Percentiles rank a stretch among this genome's conserved stretches.
phyloP scores from a whole-genome alignment of 2,113 vertebrate species.

The Gallinago media region DNA sequence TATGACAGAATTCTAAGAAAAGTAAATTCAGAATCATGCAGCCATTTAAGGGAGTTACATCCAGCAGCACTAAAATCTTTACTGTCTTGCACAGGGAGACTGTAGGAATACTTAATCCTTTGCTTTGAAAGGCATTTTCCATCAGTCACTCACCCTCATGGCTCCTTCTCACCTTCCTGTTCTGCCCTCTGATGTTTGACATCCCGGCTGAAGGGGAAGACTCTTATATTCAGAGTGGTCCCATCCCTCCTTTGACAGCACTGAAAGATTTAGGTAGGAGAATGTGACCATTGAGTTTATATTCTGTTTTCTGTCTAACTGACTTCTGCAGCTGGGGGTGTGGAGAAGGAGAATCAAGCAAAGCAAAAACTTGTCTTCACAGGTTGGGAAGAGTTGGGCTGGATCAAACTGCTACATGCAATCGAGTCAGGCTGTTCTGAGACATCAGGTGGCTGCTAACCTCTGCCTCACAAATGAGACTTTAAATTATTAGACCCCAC shows the following conservation, averaged over 20 bases:
- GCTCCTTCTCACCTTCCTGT: not conserved
- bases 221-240: not conserved
- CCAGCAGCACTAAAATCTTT: not conserved
- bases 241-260: not conserved
- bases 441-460: not conserved
- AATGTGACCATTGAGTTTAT: not conserved
- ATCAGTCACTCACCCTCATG: accelerated
- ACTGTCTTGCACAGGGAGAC: not conserved
- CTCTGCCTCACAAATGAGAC: not conserved
- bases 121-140: not conserved
- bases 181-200: not conserved
- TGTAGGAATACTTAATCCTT: not conserved
- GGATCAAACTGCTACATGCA: not conserved
- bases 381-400: not conserved
- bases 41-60: not conserved
- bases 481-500: not conserved
- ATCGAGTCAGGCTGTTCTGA: not conserved
- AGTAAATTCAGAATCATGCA: not conserved
- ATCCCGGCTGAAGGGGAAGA: not conserved
- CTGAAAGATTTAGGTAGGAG: not conserved
- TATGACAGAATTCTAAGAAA: not conserved
- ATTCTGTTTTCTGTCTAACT: not conserved
- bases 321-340: not conserved
- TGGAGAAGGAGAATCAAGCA: not conserved
- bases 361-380: not conserved